phyloP scores from a whole-genome alignment of 2,797 vertebrate species.

The Tolypeutes matacus region DNA sequence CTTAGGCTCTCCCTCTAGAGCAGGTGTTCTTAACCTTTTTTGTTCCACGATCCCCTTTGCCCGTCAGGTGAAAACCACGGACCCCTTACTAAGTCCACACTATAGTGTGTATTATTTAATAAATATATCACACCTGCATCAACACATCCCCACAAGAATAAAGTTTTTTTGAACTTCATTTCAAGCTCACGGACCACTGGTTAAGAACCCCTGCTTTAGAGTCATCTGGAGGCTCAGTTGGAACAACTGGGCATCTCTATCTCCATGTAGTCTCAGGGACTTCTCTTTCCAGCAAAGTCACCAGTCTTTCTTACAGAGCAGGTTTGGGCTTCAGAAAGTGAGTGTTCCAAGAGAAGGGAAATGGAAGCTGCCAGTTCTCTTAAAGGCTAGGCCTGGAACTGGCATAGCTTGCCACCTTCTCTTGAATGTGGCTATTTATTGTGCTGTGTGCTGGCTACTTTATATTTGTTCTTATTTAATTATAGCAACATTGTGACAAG shows the following conservation, averaged over 20 bases:
- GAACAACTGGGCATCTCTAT: background rate
- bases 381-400: background rate
- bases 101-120: too few relatives aligned
- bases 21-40: too few relatives aligned
- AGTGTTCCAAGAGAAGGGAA: background rate
- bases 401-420: background rate
- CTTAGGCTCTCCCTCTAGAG: conserved; percentile 31
- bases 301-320: background rate
- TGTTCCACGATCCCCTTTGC: too few relatives aligned
- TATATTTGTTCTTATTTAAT: conserved; percentile 41
- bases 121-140: too few relatives aligned
- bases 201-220: background rate
- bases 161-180: too few relatives aligned
- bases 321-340: conserved; percentile 35
- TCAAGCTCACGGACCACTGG: too few relatives aligned
- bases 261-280: background rate
- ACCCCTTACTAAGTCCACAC: too few relatives aligned
- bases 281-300: background rate
- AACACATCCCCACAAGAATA: too few relatives aligned
- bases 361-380: background rate
- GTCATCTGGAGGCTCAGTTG: background rate
- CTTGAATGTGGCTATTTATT: background rate
- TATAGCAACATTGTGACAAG: background rate
- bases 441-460: background rate
- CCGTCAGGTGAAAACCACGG: too few relatives aligned